These are phyloP conservation scores for Agrilus mali DNA, from an alignment of 2,888 invertebrate genomes.

Conservation along the genomic window DNA sequence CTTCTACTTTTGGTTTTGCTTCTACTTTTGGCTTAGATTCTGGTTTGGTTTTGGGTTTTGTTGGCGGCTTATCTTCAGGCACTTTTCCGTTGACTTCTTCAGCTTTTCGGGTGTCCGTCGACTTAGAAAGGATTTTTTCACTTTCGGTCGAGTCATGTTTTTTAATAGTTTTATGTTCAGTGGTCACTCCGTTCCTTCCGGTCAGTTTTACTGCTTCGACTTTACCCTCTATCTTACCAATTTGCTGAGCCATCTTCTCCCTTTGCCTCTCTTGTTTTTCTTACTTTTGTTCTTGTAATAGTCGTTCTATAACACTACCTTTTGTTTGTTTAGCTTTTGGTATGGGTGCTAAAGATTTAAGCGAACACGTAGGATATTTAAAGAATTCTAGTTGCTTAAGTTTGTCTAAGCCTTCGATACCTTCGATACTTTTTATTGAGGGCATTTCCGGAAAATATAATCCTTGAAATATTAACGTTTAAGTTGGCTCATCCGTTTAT, in stretches of 20 bases:
- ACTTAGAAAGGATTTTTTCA: conserved; percentile 25
- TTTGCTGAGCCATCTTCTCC: conserved; percentile 26
- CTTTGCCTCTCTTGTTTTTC: conserved; percentile 22
- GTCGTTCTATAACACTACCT: conserved; percentile 29
- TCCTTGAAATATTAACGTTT: conserved; percentile 82
- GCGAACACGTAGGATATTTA: conserved; percentile 77
- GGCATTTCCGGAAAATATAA: conserved; percentile 94
- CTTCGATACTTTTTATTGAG: conserved; percentile 89
- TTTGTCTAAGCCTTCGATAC: conserved; percentile 88
- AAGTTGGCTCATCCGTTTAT: too few relatives aligned
- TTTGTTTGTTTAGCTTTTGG: conserved; percentile 31
- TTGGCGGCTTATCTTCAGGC: conserved; percentile 30
- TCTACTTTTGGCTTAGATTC: conserved; percentile 11
- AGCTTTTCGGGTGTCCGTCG: conserved; percentile 27
- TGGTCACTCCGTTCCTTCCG: conserved; percentile 22
- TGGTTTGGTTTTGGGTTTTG: conserved; percentile 26
- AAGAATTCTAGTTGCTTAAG: conserved; percentile 84
- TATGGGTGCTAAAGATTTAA: conserved; percentile 54
- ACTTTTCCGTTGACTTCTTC: conserved; percentile 30
- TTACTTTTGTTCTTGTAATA: conserved; percentile 30
- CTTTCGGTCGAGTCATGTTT: conserved; percentile 34
- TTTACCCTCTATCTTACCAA: conserved; percentile 24
- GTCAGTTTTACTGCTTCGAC: conserved; percentile 22
- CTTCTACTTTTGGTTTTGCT: conserved; percentile 21
- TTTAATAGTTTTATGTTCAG: conserved; percentile 29